Evolutionary conservation across 2,888 invertebrate species (phyloP), one percentile per base, ranked within the genome.

Genomic region (Pyrocoelia pectoralis): DNA sequence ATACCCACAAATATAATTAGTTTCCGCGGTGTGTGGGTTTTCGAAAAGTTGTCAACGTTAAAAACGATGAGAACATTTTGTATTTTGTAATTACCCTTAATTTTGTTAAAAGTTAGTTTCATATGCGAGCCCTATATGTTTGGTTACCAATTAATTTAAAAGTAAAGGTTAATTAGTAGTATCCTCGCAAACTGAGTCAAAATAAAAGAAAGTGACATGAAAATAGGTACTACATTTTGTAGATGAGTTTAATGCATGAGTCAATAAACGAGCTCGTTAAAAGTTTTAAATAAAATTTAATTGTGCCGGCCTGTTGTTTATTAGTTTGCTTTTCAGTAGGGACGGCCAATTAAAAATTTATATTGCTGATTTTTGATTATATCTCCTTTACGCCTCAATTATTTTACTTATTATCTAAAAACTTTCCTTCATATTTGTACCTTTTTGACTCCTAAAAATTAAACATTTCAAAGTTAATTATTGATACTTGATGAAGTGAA

Each of bases 21-120:
- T 67, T 68, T 58, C 62, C 69, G 60, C 68, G 66, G 62, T 68
- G 69, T 68, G 69, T 68, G 68, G 69, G 59, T 68, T 43, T 61
- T 58, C 56, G 29, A 57, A 61, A 65, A 56, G 61, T 64, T 65
- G 68, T 68, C 66, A 66, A 61, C 66, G 65, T 56, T 58, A 46
- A 54, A 57, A 65, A 64, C 62, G 65, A 66, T 62, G 61, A 56
- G 61, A 68, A 38, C 43, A 33, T 58, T 63, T 54, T 63, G 38
- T 55, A 55, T 54, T 63, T 63, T 63, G 58, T 55, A 52, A 48
- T 29, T 56, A 43, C 12, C 41, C 41, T 6, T 10, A 19, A 49
- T 24, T 49, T 18, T 49, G 18, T 19, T 19, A 49, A 24, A 17
- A 43, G n/a, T 43, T 43, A 43, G 13, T 46, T 46, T 3, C 24